phyloP scores from a whole-genome alignment of 2,797 vertebrate species.

The Petrocephalus schoutedeni region DNA sequence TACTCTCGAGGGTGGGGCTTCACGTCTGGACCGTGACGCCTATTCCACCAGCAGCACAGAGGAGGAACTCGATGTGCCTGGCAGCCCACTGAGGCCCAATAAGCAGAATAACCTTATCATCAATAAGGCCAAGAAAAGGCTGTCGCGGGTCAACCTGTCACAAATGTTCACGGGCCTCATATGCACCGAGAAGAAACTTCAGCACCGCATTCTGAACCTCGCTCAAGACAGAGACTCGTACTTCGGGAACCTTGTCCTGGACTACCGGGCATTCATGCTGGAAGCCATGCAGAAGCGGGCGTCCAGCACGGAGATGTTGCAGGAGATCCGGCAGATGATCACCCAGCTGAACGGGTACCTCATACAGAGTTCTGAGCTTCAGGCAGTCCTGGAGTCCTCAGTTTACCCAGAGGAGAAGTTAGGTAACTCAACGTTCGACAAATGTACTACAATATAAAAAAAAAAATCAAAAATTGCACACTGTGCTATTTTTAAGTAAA shows the following conservation, averaged over 20 bases:
- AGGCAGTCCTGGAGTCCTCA: slow-evolving; percentile 68
- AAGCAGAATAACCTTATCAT: slow-evolving; percentile 76
- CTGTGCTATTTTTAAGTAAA: background rate
- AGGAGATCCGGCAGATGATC: slow-evolving; percentile 96
- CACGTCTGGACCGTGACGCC: slow-evolving; percentile 71
- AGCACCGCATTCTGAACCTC: slow-evolving; percentile 83
- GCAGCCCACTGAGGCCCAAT: slow-evolving; percentile 28
- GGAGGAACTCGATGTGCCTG: slow-evolving; percentile 71
- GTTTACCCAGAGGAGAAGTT: slow-evolving; percentile 76
- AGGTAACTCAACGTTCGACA: slow-evolving; percentile 60
- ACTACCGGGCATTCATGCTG: slow-evolving; percentile 84
- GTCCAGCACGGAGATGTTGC: slow-evolving; percentile 87
- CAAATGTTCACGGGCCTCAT: slow-evolving; percentile 81
- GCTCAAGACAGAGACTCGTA: slow-evolving; percentile 82
- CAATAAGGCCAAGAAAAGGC: slow-evolving; percentile 75
- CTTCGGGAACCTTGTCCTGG: slow-evolving; percentile 86
- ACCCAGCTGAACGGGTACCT: slow-evolving; percentile 96
- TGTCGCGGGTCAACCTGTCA: slow-evolving; percentile 71
- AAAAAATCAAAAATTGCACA: background rate
- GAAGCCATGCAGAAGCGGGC: slow-evolving; percentile 84
- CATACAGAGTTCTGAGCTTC: slow-evolving; percentile 87
- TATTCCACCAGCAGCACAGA: slow-evolving; percentile 88
- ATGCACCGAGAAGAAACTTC: slow-evolving; percentile 79
- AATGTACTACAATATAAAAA: background rate
- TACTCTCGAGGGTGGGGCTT: slow-evolving; percentile 58